Base-by-base conservation (phyloP, 2,797 vertebrate genomes). In the Parauchenoglanis punctatus region DNA sequence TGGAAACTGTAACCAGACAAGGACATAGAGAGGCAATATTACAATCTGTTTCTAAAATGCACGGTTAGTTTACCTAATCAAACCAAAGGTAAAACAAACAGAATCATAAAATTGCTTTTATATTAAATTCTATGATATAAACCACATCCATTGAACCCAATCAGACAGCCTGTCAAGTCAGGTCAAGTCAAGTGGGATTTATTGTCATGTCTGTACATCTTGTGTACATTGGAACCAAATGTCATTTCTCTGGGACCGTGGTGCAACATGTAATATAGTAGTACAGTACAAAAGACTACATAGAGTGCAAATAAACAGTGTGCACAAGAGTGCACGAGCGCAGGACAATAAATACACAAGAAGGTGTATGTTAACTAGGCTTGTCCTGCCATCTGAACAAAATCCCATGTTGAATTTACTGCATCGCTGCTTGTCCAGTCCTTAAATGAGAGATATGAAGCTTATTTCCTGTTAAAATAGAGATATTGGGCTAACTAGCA, bases 1-100 rank as follows among this genome's bases (percentile, higher is more conserved):
- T 83, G 98, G 98, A 92, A 97, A 97, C 97, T 97, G 94, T 63
- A 46, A 77, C 10, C 44, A 76, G 70, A 87, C 28, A 35, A 83
- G 18, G 58, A 76, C 68, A 73, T 10, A 73, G 7, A 84, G 7
- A n/a, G 35, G 46, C n/a, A 11, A n/a, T 46, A 5, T 83, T 23
- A 12, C 44, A 31, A 68, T 20, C 7, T 12, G 81, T 52, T 67
- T 20, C 17, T 31, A 31, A 23, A 52, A 67, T 80, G 7, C 28
- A 20, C 6, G 3, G 28, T 35, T 58, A 35, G 28, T 35, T 78
- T 58, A 78, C 15, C n/a, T 56, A 25, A 61, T 61, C 31, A 59
- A 25, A 61, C 35, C 23, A 46, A 63, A 35, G 3, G 1, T 58
- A 40, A 59, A 80, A 80, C 4, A 40, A 40, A 52, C 2, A 28